Evolutionary conservation across 2,888 invertebrate genomes (phyloP).

Genomic region (Nyleta sp.): DNA sequence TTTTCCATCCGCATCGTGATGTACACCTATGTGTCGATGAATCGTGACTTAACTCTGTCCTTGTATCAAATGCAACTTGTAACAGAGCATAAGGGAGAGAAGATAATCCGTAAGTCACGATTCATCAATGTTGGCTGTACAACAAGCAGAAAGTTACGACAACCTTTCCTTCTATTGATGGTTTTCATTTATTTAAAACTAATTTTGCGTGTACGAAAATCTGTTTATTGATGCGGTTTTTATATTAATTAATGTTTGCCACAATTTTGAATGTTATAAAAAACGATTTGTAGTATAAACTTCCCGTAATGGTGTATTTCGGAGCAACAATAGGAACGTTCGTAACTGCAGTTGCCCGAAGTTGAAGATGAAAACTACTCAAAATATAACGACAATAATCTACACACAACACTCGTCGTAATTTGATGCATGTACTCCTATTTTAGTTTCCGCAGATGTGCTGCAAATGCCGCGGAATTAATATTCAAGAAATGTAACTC

Average conservation of each 20-base stretch:
- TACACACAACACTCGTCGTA: slow-evolving; percentile 37
- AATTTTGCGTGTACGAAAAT: too few species aligned
- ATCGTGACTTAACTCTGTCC: too few species aligned
- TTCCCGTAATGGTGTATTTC: neutral
- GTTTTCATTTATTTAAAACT: too few species aligned
- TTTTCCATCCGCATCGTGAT: neutral
- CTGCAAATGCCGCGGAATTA: slow-evolving; percentile 47
- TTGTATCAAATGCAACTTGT: too few species aligned
- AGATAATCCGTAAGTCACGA: too few species aligned
- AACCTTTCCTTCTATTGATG: too few species aligned
- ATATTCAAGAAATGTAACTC: slow-evolving; percentile 58
- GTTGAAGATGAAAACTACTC: slow-evolving; percentile 35
- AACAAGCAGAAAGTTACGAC: too few species aligned
- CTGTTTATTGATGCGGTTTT: too few species aligned
- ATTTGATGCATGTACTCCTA: slow-evolving; percentile 42
- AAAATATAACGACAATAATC: slow-evolving; percentile 42
- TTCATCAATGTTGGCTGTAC: too few species aligned
- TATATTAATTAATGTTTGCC: too few species aligned
- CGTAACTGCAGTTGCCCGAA: slow-evolving; percentile 17
- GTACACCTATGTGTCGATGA: too few species aligned
- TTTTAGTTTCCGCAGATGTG: slow-evolving; percentile 50
- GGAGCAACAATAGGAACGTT: slow-evolving; percentile 9
- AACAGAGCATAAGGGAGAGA: too few species aligned
- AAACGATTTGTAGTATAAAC: neutral
- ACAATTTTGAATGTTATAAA: neutral